These are phyloP conservation scores for Chironomus striatipennis DNA, from an alignment of 1,140 invertebrate genomes.

Conservation along the genomic window DNA sequence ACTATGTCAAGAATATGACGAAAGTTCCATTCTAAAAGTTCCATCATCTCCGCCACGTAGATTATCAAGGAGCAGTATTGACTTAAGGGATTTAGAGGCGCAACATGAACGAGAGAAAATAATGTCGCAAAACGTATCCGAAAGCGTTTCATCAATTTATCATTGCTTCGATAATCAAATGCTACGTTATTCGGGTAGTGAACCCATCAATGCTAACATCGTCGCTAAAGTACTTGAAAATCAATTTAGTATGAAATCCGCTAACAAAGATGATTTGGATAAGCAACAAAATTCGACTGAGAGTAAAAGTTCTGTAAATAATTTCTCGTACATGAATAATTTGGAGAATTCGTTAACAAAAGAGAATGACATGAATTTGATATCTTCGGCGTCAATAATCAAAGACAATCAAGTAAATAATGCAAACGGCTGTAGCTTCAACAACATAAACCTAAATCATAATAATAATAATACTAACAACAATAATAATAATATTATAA, in stretches of 20 bases:
- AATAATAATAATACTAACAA: neutral
- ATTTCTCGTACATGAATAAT: conserved; percentile 1
- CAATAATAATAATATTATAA: neutral
- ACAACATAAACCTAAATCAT: neutral
- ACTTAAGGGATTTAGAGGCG: conserved; percentile 39
- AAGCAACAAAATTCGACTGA: conserved; percentile 16
- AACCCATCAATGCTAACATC: neutral
- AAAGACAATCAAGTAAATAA: conserved; percentile 22
- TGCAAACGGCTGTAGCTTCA: conserved; percentile 1
- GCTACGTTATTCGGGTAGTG: conserved; percentile 11
- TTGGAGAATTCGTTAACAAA: neutral
- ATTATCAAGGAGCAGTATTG: conserved; percentile 39
- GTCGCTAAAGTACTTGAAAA: neutral
- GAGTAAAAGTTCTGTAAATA: neutral
- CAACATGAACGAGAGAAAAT: conserved; percentile 29
- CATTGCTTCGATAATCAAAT: conserved; percentile 8
- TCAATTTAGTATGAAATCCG: conserved; percentile 3
- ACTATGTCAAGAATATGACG: conserved; percentile 35
- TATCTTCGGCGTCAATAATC: conserved; percentile 10
- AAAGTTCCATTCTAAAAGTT: conserved; percentile 32
- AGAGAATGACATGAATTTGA: conserved; percentile 17
- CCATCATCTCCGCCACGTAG: conserved; percentile 37
- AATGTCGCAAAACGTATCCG: conserved; percentile 17
- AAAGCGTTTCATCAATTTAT: conserved; percentile 19
- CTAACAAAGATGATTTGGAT: neutral